Evolutionary conservation across 2,797 vertebrate genomes (phyloP).

Genomic region (Paratrypauchen microcephalus): DNA sequence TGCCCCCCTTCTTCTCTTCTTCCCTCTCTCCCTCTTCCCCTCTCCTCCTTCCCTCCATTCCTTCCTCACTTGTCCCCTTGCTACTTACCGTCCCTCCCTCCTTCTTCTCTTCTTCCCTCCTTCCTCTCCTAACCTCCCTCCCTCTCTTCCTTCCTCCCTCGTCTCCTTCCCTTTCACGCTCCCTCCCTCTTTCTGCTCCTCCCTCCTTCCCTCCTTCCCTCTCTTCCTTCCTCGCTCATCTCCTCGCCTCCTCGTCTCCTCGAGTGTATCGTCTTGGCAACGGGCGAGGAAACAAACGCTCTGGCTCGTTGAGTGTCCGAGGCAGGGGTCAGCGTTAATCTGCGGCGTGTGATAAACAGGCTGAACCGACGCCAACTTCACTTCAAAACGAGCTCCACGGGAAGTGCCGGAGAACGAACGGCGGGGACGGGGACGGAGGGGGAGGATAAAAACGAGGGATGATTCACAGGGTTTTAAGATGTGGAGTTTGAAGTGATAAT

Average conservation of each 20-base stretch:
- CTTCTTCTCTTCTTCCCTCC: not conserved
- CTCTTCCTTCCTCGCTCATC: too few species aligned
- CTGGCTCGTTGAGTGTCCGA: slow-evolving; percentile 64
- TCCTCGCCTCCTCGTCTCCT: slow-evolving; percentile 12
- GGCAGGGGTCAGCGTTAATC: slow-evolving; percentile 76
- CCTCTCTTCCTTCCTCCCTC: too few species aligned
- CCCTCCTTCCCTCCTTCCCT: too few species aligned
- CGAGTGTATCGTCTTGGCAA: slow-evolving; percentile 74
- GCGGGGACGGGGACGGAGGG: slow-evolving; percentile 47
- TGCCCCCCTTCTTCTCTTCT: accelerated
- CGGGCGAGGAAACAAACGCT: slow-evolving; percentile 34
- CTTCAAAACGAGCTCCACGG: slow-evolving; percentile 53
- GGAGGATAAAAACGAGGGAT: slow-evolving; percentile 40
- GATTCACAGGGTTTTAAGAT: slow-evolving; percentile 63
- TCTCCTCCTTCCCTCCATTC: too few species aligned
- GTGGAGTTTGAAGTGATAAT: slow-evolving; percentile 13
- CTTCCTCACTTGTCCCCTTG: too few species aligned
- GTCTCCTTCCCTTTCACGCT: too few species aligned
- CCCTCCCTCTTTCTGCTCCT: too few species aligned
- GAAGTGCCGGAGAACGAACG: slow-evolving; percentile 41
- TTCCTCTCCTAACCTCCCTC: too few species aligned
- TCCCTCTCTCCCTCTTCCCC: too few species aligned
- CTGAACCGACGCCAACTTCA: slow-evolving; percentile 69
- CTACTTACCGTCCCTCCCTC: too few species aligned
- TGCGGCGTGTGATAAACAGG: slow-evolving; percentile 73